These are phyloP conservation scores for Cyphomyrus plagiostoma DNA, from an alignment of 2,113 vertebrate species.

Conservation along the genomic window DNA sequence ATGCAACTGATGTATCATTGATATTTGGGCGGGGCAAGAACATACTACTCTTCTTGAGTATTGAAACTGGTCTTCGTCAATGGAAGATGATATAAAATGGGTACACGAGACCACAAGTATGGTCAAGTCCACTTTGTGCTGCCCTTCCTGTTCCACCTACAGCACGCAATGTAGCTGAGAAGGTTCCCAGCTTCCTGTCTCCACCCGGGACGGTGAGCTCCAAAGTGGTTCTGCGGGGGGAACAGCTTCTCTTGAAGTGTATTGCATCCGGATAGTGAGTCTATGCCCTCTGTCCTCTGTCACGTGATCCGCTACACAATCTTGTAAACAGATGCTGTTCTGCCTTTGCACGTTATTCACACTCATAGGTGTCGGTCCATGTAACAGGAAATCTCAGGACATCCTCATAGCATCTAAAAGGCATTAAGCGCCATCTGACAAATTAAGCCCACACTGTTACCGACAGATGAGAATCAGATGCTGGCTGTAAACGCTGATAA, in stretches of 20 bases:
- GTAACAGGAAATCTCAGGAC: neutral
- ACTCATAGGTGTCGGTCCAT: neutral
- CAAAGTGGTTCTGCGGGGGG: constrained; percentile 77
- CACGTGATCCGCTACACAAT: neutral
- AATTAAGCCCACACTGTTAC: neutral
- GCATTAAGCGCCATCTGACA: neutral
- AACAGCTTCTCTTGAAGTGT: constrained; percentile 86
- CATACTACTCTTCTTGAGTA: neutral
- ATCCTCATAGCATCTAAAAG: neutral
- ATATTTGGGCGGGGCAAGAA: neutral
- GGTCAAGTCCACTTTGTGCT: neutral
- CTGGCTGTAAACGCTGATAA: neutral
- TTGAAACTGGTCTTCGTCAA: neutral
- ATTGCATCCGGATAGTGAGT: constrained; percentile 92
- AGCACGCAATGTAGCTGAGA: constrained; percentile 81
- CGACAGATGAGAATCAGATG: neutral
- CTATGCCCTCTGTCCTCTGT: neutral
- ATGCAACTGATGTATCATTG: neutral
- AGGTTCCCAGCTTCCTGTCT: constrained; percentile 84
- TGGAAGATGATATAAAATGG: neutral
- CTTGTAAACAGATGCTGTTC: neutral
- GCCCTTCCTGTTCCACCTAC: constrained; percentile 37
- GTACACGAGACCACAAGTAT: neutral
- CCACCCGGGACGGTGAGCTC: constrained; percentile 77
- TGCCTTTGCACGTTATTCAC: neutral